Conservation (phyloP, 2,113 vertebrate genomes). For the Rhombomys opimus region DNA sequence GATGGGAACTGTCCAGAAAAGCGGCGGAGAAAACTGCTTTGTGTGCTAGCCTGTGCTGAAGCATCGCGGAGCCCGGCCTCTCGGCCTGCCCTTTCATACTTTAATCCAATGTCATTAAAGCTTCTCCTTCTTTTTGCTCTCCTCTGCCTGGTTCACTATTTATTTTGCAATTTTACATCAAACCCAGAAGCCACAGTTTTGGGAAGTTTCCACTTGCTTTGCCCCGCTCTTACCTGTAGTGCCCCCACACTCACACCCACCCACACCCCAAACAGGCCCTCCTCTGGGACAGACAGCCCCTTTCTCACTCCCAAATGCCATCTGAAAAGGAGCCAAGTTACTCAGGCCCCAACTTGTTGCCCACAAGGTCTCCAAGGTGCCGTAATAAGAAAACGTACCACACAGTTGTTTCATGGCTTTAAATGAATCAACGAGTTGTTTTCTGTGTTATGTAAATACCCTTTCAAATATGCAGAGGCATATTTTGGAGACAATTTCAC, state of each 20-base stretch:
- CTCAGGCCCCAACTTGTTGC: slow-evolving; percentile 7
- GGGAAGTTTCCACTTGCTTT: not conserved
- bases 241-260: not conserved
- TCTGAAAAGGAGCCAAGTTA: not conserved
- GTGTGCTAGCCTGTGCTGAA: accelerated
- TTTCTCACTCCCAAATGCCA: not conserved
- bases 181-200: not conserved
- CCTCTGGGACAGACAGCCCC: not conserved
- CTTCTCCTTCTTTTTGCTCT: not conserved
- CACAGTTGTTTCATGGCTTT: slow-evolving; percentile 2
- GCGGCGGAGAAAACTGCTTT: not conserved
- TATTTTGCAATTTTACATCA: not conserved
- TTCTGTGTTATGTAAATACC: slow-evolving; percentile 56
- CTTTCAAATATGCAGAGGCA: slow-evolving; percentile 52
- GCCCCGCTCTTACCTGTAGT: not conserved
- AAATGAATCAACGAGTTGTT: slow-evolving; percentile 51
- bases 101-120: not conserved
- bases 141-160: not conserved
- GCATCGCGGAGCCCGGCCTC: not conserved
- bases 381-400: not conserved
- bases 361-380: not conserved
- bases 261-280: too few relatives aligned
- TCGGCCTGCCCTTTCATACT: not conserved
- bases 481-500: not conserved
- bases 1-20: not conserved